These are phyloP conservation scores for Sinopyrophorus schimmeli DNA, from an alignment of 2,888 invertebrate genomes.

Conservation along the genomic window DNA sequence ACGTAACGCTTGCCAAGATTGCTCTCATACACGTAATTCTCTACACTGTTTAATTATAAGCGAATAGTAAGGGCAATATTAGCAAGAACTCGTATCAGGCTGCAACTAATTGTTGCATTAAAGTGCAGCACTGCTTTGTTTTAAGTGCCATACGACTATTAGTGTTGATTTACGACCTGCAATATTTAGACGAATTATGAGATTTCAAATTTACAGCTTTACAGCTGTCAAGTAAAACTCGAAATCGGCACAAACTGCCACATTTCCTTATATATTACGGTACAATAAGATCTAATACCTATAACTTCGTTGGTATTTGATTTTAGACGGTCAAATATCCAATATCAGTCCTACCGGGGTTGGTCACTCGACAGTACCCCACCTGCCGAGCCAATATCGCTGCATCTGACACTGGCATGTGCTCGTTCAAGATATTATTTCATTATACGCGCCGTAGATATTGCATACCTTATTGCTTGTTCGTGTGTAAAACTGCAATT, in stretches of 20 bases:
- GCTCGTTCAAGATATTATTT: slow-evolving; percentile 37
- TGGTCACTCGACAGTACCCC: slow-evolving; percentile 31
- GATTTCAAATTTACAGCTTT: slow-evolving; percentile 36
- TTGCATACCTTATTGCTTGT: slow-evolving; percentile 36
- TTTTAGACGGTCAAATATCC: slow-evolving; percentile 37
- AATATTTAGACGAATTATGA: slow-evolving; percentile 39
- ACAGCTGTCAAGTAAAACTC: slow-evolving; percentile 34
- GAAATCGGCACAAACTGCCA: slow-evolving; percentile 34
- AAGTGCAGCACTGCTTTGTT: slow-evolving; percentile 31
- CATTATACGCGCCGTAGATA: slow-evolving; percentile 36
- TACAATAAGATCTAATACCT: slow-evolving; percentile 34
- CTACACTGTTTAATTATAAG: slow-evolving; percentile 42
- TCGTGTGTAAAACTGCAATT: slow-evolving; percentile 36
- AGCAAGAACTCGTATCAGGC: slow-evolving; percentile 34
- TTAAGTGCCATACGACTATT: slow-evolving; percentile 29
- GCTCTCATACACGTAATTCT: slow-evolving; percentile 39
- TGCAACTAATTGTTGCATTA: slow-evolving; percentile 33
- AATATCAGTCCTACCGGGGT: slow-evolving; percentile 32
- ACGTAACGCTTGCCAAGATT: slow-evolving; percentile 35
- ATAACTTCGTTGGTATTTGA: slow-evolving; percentile 33
- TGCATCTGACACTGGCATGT: slow-evolving; percentile 34
- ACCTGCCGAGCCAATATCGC: slow-evolving; percentile 36
- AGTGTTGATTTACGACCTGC: slow-evolving; percentile 36
- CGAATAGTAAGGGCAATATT: slow-evolving; percentile 37
- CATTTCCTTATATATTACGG: slow-evolving; percentile 35